A percentile compares a stretch with the other conserved stretches of the same genome.
Conservation (phyloP, 64 coral and sea anemone species). For the Orbicella faveolata region DNA sequence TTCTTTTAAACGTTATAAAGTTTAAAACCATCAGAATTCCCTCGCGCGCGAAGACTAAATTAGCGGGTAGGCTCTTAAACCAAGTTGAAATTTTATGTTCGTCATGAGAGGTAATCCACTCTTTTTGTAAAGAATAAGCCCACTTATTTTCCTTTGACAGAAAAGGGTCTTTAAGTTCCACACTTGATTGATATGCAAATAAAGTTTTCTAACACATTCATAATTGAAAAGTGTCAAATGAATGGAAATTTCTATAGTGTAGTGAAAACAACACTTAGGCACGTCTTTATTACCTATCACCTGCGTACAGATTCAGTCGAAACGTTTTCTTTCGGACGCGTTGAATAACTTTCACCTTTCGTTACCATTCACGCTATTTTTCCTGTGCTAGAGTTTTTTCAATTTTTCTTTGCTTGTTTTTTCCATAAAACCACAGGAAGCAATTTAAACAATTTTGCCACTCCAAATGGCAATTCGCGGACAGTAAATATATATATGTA, state of each 20-base stretch:
- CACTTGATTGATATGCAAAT: slow-evolving; percentile 41
- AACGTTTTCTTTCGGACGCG: background rate
- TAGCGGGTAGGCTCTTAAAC: background rate
- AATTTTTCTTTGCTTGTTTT: background rate
- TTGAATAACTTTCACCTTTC: background rate
- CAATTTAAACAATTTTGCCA: slow-evolving; percentile 14
- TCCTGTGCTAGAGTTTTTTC: background rate
- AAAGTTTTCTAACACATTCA: slow-evolving; percentile 23
- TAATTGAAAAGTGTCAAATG: slow-evolving; percentile 41
- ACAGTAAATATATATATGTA: background rate
- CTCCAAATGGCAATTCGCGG: background rate
- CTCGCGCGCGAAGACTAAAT: background rate
- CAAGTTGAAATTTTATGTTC: background rate
- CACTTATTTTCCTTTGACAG: background rate
- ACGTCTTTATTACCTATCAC: background rate
- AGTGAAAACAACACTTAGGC: background rate
- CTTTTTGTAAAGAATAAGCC: background rate
- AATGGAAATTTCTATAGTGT: slow-evolving; percentile 12
- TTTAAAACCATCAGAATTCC: background rate
- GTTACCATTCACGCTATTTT: background rate
- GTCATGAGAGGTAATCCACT: background rate
- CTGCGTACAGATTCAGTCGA: background rate
- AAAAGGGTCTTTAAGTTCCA: background rate
- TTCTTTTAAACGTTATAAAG: slow-evolving; percentile 6
- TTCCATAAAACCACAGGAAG: background rate